Conservation (phyloP, 2,888 invertebrate genomes). For the Pristionchus exspectatus region DNA sequence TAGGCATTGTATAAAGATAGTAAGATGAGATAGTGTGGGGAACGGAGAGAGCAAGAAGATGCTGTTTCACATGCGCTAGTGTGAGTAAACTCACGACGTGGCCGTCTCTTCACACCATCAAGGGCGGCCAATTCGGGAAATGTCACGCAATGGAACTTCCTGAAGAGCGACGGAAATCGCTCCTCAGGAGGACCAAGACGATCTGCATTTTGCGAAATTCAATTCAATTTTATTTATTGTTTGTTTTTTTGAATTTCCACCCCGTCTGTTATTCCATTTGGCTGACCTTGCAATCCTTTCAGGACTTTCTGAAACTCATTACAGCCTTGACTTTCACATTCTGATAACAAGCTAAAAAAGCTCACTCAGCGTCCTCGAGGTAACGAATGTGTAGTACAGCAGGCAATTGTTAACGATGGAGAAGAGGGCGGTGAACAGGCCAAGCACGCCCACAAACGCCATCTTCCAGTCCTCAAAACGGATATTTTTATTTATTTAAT, state of each 20-base stretch:
- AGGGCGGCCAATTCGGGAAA: not conserved
- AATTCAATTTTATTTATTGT: no score
- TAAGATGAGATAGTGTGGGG: not conserved
- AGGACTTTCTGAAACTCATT: no score
- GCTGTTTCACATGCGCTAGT: not conserved
- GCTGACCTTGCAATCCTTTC: no score
- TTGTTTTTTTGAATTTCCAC: no score
- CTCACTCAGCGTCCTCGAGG: slow-evolving; percentile 59
- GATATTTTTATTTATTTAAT: slow-evolving; percentile 19
- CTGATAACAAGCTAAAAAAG: not conserved
- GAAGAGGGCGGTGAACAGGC: slow-evolving; percentile 70
- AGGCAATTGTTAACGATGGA: slow-evolving; percentile 72
- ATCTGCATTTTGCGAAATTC: not conserved
- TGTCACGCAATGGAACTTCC: slow-evolving; percentile 9
- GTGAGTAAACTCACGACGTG: not conserved
- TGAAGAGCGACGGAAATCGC: slow-evolving; percentile 14
- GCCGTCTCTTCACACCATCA: not conserved
- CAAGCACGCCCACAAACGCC: slow-evolving; percentile 73
- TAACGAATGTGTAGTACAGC: slow-evolving; percentile 73
- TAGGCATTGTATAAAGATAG: not conserved
- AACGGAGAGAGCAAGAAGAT: not conserved
- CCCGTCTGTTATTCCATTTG: no score
- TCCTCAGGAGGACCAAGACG: not conserved
- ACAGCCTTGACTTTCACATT: no score
- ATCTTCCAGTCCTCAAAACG: slow-evolving; percentile 72